Evolutionary conservation across 2,888 invertebrate genomes (phyloP).

Genomic region (Zootermopsis nevadensis): DNA sequence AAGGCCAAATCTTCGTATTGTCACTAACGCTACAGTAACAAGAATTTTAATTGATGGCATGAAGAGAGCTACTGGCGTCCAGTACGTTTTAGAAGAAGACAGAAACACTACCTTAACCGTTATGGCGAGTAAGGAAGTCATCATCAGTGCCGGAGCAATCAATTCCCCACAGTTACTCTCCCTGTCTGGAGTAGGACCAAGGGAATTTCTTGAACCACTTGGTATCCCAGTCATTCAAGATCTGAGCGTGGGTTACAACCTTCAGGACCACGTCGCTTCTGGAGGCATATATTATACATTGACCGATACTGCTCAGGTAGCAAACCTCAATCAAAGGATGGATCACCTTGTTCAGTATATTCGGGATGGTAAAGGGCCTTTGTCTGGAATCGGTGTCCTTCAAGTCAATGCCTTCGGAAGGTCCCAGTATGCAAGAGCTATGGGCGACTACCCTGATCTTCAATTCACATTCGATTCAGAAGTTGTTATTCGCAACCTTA

Average conservation of each 20-base stretch:
- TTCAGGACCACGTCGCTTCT: constrained; percentile 67
- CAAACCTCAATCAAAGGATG: constrained; percentile 52
- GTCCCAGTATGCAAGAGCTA: constrained; percentile 44
- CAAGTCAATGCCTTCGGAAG: constrained; percentile 49
- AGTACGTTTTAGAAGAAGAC: constrained; percentile 80
- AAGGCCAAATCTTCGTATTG: constrained; percentile 45
- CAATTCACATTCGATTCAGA: constrained; percentile 52
- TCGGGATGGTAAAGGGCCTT: constrained; percentile 60
- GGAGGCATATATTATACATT: constrained; percentile 51
- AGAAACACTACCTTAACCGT: constrained; percentile 69
- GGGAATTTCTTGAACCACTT: constrained; percentile 76
- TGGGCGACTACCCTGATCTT: constrained; percentile 50
- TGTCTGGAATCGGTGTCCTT: constrained; percentile 62
- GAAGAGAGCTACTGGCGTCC: constrained; percentile 81
- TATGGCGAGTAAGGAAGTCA: constrained; percentile 85
- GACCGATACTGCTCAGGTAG: constrained; percentile 52
- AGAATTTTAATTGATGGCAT: constrained; percentile 66
- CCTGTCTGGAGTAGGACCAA: constrained; percentile 89
- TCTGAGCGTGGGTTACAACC: constrained; percentile 83
- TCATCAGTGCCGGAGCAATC: constrained; percentile 85
- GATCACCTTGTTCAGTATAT: constrained; percentile 60
- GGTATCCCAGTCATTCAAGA: constrained; percentile 85
- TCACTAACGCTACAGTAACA: constrained; percentile 66
- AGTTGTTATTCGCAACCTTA: constrained; percentile 30
- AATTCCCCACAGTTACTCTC: constrained; percentile 94